Percentiles rank a stretch among this genome's conserved stretches.
Evolutionary conservation across 2,797 vertebrate species (phyloP).

Genomic region (Sitta carolinensis): DNA sequence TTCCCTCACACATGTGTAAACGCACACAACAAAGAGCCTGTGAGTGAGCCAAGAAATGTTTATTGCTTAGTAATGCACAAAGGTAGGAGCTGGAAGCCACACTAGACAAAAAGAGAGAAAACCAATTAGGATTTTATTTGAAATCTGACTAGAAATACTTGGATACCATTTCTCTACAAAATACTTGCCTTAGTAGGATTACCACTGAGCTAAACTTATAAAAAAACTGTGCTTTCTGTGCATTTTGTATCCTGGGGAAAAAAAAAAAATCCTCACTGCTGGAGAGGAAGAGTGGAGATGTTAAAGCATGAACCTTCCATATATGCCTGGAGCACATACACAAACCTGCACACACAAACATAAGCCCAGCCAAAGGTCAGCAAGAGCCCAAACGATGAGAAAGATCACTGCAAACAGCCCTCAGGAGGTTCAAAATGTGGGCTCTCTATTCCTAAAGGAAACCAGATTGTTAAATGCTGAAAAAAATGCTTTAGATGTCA

Average conservation of each 20-base stretch:
- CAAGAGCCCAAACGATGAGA: not conserved
- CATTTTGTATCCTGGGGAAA: not conserved
- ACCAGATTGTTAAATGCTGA: not conserved
- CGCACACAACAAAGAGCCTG: not conserved
- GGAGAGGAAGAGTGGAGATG: not conserved
- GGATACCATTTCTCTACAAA: not conserved
- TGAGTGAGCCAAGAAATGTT: conserved; percentile 17
- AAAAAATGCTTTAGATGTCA: not conserved
- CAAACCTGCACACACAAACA: not conserved
- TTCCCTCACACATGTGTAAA: not conserved
- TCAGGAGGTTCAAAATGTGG: not conserved
- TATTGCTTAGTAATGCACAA: not conserved
- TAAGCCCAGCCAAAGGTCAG: not conserved
- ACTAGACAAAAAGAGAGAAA: not conserved
- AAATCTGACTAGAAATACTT: not conserved
- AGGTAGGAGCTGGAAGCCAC: conserved; percentile 25
- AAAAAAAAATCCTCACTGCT: not conserved
- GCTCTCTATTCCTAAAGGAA: not conserved
- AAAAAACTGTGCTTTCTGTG: not conserved
- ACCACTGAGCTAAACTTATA: not conserved
- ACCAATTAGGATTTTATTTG: not conserved
- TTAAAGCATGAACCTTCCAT: not conserved
- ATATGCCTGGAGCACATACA: not conserved
- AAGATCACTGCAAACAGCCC: not conserved
- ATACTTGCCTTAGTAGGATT: not conserved